Conservation (phyloP, 2,888 invertebrate species). For the Cremastobaeus sp. region DNA sequence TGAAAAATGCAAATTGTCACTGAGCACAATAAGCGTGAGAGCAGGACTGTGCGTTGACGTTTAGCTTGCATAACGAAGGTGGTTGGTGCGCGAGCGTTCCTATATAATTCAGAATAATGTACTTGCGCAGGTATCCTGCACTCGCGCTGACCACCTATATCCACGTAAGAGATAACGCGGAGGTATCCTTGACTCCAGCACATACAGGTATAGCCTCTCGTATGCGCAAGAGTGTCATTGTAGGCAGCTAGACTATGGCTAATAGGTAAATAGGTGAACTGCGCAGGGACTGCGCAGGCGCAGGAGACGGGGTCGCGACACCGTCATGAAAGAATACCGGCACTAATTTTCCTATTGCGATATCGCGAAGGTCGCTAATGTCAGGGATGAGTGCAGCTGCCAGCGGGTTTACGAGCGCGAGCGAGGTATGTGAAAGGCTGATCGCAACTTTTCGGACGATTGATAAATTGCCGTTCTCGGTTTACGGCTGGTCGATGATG, state of each 20-base stretch:
- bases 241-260: no score
- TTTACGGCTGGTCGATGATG: constrained; percentile 2
- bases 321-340: constrained; percentile 21
- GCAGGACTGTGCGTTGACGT: constrained; percentile 60
- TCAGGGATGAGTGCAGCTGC: constrained; percentile 29
- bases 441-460: constrained; percentile 9
- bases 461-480: constrained; percentile 9
- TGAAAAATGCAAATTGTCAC: constrained; percentile 50
- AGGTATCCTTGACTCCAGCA: constrained; percentile 74
- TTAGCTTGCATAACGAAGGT: constrained; percentile 67
- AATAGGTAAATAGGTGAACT: no score
- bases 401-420: not conserved
- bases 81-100: constrained; percentile 52
- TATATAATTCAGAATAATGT: constrained; percentile 52
- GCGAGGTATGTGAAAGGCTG: constrained; percentile 11
- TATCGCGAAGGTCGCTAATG: constrained; percentile 49
- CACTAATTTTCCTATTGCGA: constrained; percentile 43
- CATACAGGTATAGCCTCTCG: no score
- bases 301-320: constrained; percentile 18
- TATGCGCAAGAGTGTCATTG: no score
- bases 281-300: constrained; percentile 19
- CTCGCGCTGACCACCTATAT: constrained; percentile 23
- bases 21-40: constrained; percentile 7
- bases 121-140: constrained; percentile 32
- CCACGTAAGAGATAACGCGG: constrained; percentile 68